Percentiles rank a stretch among this genome's conserved stretches.
phyloP scores from a whole-genome alignment of 2,888 invertebrate genomes.

The Leucophenga maculata region DNA sequence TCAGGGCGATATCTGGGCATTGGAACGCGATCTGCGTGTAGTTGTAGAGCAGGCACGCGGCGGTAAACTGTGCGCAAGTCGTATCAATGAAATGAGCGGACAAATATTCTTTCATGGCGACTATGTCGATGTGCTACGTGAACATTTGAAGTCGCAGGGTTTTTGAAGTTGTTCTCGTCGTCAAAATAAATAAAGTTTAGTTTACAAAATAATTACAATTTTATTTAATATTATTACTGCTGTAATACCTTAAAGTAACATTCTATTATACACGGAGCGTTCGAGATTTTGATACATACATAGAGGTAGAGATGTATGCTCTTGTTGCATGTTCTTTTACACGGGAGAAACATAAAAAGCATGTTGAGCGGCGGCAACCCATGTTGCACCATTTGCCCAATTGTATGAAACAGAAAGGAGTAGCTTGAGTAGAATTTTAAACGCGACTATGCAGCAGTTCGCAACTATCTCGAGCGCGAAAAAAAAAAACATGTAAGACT shows the following conservation, averaged over 20 bases:
- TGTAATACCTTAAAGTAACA: not conserved
- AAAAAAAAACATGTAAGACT: not conserved
- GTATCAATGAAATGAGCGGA: constrained; percentile 83
- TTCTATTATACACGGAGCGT: not conserved
- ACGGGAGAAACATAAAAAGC: not conserved
- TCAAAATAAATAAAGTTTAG: not conserved
- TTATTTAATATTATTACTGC: not conserved
- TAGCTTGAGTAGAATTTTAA: too few relatives aligned
- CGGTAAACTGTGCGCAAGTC: constrained; percentile 76
- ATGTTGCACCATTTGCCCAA: not conserved
- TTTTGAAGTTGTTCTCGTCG: constrained; percentile 76
- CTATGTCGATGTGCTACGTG: constrained; percentile 78
- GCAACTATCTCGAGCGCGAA: too few relatives aligned
- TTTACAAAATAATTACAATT: constrained; percentile 5
- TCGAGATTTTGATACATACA: not conserved
- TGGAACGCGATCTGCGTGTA: constrained; percentile 80
- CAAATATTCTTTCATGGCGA: constrained; percentile 84
- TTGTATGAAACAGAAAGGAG: too few relatives aligned
- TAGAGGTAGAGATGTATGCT: not conserved
- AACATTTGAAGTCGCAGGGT: constrained; percentile 81
- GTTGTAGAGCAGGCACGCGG: constrained; percentile 76
- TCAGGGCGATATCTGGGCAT: constrained; percentile 88
- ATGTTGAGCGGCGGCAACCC: not conserved
- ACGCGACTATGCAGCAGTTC: too few relatives aligned
- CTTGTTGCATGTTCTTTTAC: not conserved